A percentile compares a stretch with the other conserved stretches of the same genome.
These are phyloP conservation scores for Cercopithecus mona DNA, from an alignment of 2,113 vertebrate genomes.

Conservation along the genomic window DNA sequence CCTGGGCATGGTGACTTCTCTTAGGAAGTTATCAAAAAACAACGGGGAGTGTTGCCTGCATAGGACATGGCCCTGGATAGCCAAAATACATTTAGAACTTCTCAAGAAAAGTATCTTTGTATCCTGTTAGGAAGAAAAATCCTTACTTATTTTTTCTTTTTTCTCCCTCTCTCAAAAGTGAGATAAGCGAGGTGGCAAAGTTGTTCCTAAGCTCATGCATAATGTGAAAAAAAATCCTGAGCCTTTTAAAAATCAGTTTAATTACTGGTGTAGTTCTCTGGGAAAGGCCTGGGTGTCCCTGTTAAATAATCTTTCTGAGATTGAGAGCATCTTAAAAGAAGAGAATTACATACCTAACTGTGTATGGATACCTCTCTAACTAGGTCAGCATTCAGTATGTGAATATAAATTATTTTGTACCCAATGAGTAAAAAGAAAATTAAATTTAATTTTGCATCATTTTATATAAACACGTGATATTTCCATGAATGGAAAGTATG, in stretches of 20 bases:
- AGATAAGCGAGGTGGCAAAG: not conserved
- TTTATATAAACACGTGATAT: not conserved
- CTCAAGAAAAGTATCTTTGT: not conserved
- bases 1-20: slow-evolving; percentile 30
- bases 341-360: not conserved
- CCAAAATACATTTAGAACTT: not conserved
- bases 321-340: not conserved
- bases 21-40: slow-evolving; percentile 34
- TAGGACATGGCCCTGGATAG: not conserved
- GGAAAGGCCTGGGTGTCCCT: not conserved
- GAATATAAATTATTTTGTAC: slow-evolving; percentile 30
- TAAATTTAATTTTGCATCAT: not conserved
- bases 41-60: not conserved
- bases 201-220: not conserved
- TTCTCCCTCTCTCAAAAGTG: not conserved
- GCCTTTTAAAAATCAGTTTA: not conserved
- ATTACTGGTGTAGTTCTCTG: not conserved
- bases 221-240: not conserved
- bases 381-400: not conserved
- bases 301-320: slow-evolving; percentile 3
- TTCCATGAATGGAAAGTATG: not conserved
- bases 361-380: not conserved
- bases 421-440: not conserved
- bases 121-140: not conserved
- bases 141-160: not conserved